Evolutionary conservation across 2,113 vertebrate species (phyloP).

Genomic region (Halichoerus grypus): DNA sequence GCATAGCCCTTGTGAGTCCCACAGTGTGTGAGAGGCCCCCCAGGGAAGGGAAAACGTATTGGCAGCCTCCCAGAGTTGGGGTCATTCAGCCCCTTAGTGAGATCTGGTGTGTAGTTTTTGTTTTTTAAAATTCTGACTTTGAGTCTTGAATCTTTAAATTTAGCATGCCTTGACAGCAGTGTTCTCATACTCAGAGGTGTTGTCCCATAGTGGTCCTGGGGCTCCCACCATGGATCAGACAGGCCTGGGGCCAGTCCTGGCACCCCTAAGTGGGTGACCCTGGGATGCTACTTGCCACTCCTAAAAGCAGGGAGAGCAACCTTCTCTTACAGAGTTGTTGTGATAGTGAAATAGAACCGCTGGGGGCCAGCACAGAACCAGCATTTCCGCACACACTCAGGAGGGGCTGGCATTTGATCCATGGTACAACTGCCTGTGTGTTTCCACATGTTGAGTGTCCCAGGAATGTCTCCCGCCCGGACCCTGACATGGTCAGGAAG

Average conservation of each 20-base stretch:
- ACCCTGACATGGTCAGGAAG: neutral
- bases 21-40: neutral
- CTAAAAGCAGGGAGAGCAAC: neutral
- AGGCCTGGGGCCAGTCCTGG: neutral
- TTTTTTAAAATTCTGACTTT: neutral
- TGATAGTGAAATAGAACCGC: neutral
- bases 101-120: neutral
- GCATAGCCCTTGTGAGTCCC: neutral
- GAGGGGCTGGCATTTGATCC: neutral
- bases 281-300: neutral
- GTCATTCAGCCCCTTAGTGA: neutral
- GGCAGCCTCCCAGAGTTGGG: neutral
- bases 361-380: neutral
- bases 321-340: neutral
- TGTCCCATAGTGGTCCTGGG: neutral
- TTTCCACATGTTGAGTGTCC: neutral
- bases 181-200: neutral
- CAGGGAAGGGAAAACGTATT: neutral
- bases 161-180: neutral
- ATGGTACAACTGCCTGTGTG: neutral
- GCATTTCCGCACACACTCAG: neutral
- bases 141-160: neutral
- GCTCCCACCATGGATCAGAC: neutral
- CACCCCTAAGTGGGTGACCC: neutral
- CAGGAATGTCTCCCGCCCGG: neutral